Conservation (phyloP, 2,113 vertebrate species). For the Ibidorhyncha struthersii region DNA sequence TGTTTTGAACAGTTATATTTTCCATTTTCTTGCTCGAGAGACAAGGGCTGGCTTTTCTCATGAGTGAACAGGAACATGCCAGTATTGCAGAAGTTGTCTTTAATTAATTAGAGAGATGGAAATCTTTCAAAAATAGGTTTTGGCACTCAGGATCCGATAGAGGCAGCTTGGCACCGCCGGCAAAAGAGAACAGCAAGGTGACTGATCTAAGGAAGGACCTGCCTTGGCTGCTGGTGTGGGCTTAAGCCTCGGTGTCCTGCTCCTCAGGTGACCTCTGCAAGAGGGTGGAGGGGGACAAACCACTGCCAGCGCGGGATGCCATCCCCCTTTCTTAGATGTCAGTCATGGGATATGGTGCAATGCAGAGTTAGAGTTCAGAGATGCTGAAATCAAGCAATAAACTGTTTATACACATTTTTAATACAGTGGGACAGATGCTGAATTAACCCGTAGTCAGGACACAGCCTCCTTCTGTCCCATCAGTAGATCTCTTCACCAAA, state of each 20-base stretch:
- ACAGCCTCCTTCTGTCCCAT: not conserved
- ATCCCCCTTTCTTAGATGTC: not conserved
- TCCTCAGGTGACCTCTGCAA: not conserved
- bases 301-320: rapidly evolving
- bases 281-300: not conserved
- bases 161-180: not conserved
- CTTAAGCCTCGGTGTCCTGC: not conserved
- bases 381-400: not conserved
- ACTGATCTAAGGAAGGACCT: not conserved
- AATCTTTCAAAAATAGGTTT: not conserved
- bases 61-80: not conserved
- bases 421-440: not conserved
- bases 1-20: not conserved
- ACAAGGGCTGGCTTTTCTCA: not conserved
- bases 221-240: not conserved
- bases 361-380: not conserved
- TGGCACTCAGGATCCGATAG: not conserved
- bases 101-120: not conserved
- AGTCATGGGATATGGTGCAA: not conserved
- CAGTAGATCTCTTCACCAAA: not conserved
- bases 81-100: not conserved
- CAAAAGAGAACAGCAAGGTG: not conserved
- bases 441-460: not conserved
- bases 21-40: rapidly evolving
- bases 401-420: not conserved